Evolutionary conservation across 2,113 vertebrate species (phyloP), one percentile per base, ranked within the genome.

Genomic region (Nyctereutes procyonoides): DNA sequence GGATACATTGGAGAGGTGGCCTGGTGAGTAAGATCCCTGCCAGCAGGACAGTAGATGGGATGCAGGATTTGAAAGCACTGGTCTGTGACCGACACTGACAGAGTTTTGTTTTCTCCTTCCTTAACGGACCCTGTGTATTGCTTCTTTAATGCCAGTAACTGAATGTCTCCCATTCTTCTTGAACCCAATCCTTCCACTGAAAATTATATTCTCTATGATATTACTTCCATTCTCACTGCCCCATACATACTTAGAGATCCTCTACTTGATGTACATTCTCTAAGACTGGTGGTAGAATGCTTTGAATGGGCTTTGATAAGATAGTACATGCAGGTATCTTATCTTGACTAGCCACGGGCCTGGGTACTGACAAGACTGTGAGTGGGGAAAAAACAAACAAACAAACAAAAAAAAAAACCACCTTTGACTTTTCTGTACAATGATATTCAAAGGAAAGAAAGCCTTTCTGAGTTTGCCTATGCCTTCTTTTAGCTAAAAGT

Each of bases 401-500:
- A 26, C 8, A 28, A 26, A 67, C 43, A 28, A 67, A 67, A 0
- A 65, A 4, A 26, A 5, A 28, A 26, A 67, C 43, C 43, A n/a
- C 0, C 53, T 83, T 80, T n/a, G 32, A 83, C 32, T 87, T 80
- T 84, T 88, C 62, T 95, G 22, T n/a, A 69, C n/a, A 69, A 35
- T 55, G 22, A 86, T 63, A 24, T 88, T 35, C 30, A 55, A 35
- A 58, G 90, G 96, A 95, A 14, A 93, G 1, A 86, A 97, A 8
- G 2, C 56, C 30, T 82, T 90, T 69, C 22, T 82, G n/a, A 10
- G 28, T 93, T 96, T 93, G 90, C 12, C 30, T 92, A 28, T 60
- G n/a, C 53, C 28, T 92, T 85, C 35, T 43, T 81, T 96, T 82
- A 51, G 30, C 58, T 76, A 88, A 96, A 97, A 93, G 26, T 85